A percentile compares a stretch with the other conserved stretches of the same genome.
phyloP scores from a whole-genome alignment of 1,140 invertebrate species.

The Drosophila nannoptera region DNA sequence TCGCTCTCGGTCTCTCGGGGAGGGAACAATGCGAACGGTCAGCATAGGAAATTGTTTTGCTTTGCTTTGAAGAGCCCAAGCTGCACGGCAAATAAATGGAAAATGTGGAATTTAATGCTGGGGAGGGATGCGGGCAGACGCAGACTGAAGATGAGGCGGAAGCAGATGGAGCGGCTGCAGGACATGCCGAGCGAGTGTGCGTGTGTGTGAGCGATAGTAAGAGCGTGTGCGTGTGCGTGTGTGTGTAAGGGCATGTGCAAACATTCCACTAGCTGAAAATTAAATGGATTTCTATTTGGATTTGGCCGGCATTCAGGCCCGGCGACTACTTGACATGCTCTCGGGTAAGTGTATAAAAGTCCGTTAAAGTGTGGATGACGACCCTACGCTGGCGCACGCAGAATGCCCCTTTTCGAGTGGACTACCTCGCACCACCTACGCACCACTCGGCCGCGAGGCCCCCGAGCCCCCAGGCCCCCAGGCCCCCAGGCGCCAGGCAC shows the following conservation, averaged over 20 bases:
- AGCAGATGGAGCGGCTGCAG: slow-evolving; percentile 16
- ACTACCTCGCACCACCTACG: background rate
- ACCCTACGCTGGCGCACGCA: slow-evolving; percentile 23
- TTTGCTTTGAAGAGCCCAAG: slow-evolving; percentile 23
- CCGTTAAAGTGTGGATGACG: slow-evolving; percentile 52
- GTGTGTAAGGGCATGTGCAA: slow-evolving; percentile 36
- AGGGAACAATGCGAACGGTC: slow-evolving; percentile 46
- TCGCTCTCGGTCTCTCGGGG: no score
- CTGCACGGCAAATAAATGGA: slow-evolving; percentile 26
- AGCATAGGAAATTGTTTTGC: slow-evolving; percentile 19
- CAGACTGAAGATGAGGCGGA: background rate
- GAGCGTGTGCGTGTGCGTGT: background rate
- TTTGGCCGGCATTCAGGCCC: slow-evolving; percentile 37
- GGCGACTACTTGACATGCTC: slow-evolving; percentile 61
- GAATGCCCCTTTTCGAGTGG: slow-evolving; percentile 57
- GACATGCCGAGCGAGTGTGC: no score
- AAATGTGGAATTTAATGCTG: slow-evolving; percentile 27
- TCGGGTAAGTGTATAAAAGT: slow-evolving; percentile 50
- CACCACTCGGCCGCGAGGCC: background rate
- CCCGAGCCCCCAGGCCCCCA: background rate
- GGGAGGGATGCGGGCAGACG: background rate
- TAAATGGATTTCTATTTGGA: slow-evolving; percentile 77
- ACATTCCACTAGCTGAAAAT: slow-evolving; percentile 72
- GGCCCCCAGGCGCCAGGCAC: no score
- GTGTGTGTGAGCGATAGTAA: background rate